Evolutionary conservation across 2,888 invertebrate species (phyloP).

Genomic region (Epiblema foenella): DNA sequence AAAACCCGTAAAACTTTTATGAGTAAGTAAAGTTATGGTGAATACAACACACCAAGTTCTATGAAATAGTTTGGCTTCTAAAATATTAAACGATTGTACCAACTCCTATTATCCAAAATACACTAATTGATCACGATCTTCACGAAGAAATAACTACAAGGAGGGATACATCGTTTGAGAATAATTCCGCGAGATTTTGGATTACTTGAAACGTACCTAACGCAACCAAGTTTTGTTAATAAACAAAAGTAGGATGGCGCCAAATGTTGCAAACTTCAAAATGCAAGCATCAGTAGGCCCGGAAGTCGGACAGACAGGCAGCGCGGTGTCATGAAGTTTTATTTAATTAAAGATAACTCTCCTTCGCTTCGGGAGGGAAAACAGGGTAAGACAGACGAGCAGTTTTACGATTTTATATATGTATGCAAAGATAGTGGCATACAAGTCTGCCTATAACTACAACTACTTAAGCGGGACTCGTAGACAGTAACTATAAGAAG

Average conservation of each 20-base stretch:
- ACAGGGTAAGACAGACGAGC: constrained; percentile 62
- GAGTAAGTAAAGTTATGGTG: no score
- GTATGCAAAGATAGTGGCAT: no score
- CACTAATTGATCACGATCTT: background rate
- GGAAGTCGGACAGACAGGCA: constrained; percentile 39
- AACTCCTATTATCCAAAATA: no score
- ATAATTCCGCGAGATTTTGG: background rate
- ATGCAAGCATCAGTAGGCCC: constrained; percentile 31
- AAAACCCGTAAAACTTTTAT: no score
- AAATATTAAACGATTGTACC: no score
- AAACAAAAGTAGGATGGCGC: constrained; percentile 32
- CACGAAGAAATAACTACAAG: background rate
- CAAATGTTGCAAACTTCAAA: constrained; percentile 27
- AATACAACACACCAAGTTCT: no score
- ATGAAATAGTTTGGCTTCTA: no score
- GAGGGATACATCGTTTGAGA: background rate
- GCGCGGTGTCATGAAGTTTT: constrained; percentile 58
- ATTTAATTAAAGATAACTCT: constrained; percentile 80
- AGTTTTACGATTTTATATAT: constrained; percentile 35
- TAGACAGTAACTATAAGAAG: no score
- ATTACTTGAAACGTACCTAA: background rate
- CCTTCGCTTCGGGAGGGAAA: constrained; percentile 65
- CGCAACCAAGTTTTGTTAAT: constrained; percentile 22
- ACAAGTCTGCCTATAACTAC: no score
- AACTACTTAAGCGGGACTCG: no score